A percentile compares a stretch with the other conserved stretches of the same genome.
These are phyloP conservation scores for Rhynchotus rufescens DNA, from an alignment of 2,797 vertebrate genomes.

Conservation along the genomic window DNA sequence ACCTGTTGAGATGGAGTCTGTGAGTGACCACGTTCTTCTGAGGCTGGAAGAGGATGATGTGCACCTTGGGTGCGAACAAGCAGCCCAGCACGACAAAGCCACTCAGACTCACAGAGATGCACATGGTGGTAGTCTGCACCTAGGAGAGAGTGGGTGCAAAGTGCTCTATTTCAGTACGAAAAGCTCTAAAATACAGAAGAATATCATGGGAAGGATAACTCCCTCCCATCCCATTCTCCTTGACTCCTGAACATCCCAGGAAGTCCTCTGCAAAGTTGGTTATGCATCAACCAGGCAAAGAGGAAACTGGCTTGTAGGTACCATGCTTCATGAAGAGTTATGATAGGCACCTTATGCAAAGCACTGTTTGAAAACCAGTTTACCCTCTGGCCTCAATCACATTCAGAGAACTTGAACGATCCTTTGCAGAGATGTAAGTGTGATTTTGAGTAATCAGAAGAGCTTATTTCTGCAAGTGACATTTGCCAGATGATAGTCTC, in stretches of 20 bases:
- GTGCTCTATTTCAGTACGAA: not conserved
- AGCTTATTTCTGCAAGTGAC: not conserved
- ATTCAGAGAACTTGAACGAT: not conserved
- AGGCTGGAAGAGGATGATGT: slow-evolving; percentile 98
- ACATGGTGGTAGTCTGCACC: slow-evolving; percentile 99
- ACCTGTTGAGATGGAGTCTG: slow-evolving; percentile 95
- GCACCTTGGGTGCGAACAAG: slow-evolving; percentile 97
- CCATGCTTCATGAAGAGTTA: accelerated
- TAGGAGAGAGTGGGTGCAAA: slow-evolving; percentile 74
- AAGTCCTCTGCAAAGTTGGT: not conserved
- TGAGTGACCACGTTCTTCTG: slow-evolving; percentile 99
- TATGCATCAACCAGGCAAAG: not conserved
- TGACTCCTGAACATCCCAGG: not conserved
- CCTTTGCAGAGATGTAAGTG: not conserved
- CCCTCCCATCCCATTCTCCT: not conserved
- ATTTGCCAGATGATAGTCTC: not conserved
- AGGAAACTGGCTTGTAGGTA: not conserved
- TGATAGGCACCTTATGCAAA: not conserved
- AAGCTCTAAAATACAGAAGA: not conserved
- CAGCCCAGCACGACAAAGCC: slow-evolving; percentile 98
- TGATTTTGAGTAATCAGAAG: not conserved
- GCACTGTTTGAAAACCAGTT: not conserved
- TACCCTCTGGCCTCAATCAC: not conserved
- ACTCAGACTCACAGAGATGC: slow-evolving; percentile 97
- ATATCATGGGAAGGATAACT: not conserved